Percentiles rank a stretch among this genome's conserved stretches.
phyloP scores from a whole-genome alignment of 2,888 invertebrate species.

The Podotricha telesiphe region DNA sequence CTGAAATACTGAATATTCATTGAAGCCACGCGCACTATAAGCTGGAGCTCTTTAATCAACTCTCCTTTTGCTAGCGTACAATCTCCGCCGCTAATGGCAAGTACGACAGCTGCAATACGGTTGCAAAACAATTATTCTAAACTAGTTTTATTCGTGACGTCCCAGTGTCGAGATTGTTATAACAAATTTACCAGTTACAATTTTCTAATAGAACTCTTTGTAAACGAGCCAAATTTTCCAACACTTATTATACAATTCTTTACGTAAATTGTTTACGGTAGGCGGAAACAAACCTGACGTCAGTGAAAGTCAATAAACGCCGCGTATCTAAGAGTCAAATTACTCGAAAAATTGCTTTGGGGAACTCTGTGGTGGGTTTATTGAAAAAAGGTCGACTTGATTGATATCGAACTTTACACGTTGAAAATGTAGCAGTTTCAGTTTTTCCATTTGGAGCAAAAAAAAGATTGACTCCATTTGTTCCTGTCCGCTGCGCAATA shows the following conservation, averaged over 20 bases:
- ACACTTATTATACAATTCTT: neutral
- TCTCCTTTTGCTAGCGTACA: constrained; percentile 58
- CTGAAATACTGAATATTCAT: constrained; percentile 78
- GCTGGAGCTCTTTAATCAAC: constrained; percentile 71
- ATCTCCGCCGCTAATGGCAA: constrained; percentile 52
- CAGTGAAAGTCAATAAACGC: constrained; percentile 58
- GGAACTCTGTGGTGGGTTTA: constrained; percentile 72
- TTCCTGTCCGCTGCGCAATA: constrained; percentile 80
- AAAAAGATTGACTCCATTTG: constrained; percentile 82
- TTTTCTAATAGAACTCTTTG: neutral
- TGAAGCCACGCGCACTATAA: constrained; percentile 60
- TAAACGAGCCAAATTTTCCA: neutral
- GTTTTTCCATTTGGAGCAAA: constrained; percentile 74
- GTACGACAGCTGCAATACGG: constrained; percentile 47
- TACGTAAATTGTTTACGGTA: constrained; percentile 26
- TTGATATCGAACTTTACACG: constrained; percentile 81
- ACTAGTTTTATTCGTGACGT: constrained; percentile 36
- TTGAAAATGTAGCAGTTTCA: constrained; percentile 76
- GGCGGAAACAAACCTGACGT: constrained; percentile 52
- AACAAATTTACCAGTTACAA: neutral
- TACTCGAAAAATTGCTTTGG: constrained; percentile 73
- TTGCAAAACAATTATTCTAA: constrained; percentile 45
- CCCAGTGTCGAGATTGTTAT: neutral
- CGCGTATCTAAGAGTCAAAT: constrained; percentile 67
- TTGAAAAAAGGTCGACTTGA: constrained; percentile 81